phyloP scores from a whole-genome alignment of 2,888 invertebrate genomes.

The Iphiclides podalirius region DNA sequence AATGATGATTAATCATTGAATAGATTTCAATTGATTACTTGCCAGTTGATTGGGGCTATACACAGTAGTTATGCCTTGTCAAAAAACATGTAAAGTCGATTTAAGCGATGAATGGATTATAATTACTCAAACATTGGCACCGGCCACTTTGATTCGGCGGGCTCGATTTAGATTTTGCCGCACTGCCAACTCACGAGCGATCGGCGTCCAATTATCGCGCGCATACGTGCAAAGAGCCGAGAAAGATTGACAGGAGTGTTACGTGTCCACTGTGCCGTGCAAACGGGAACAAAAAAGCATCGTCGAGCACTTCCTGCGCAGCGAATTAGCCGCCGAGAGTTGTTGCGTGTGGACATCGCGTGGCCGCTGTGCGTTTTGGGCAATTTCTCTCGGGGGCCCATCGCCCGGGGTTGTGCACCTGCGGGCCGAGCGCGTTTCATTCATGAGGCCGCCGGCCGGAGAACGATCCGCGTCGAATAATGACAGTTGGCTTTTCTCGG shows the following conservation, averaged over 20 bases:
- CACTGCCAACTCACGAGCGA: conserved; percentile 66
- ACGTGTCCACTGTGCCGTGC: conserved; percentile 39
- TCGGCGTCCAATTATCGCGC: conserved; percentile 48
- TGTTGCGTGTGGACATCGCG: conserved; percentile 69
- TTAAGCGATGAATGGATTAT: conserved; percentile 16
- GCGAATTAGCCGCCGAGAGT: conserved; percentile 63
- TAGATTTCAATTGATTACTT: too few relatives aligned
- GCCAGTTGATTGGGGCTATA: too few relatives aligned
- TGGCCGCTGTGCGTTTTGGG: conserved; percentile 47
- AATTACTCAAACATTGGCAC: conserved; percentile 19
- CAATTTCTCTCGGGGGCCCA: conserved; percentile 62
- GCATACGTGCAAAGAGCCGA: conserved; percentile 20
- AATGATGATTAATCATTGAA: too few relatives aligned
- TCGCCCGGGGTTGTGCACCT: conserved; percentile 69
- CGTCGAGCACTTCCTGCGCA: conserved; percentile 70
- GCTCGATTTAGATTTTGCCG: conserved; percentile 64
- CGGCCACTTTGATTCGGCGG: conserved; percentile 30
- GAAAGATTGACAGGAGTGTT: conserved; percentile 45
- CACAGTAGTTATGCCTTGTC: too few relatives aligned
- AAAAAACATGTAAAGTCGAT: neutral
- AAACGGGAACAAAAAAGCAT: conserved; percentile 55
- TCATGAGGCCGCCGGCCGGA: conserved; percentile 69
- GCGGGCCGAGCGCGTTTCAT: conserved; percentile 71
- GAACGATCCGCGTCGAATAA: conserved; percentile 71
- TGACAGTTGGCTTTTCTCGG: conserved; percentile 77